Conservation (phyloP, 2,113 vertebrate species). For the Narcine bancroftii region DNA sequence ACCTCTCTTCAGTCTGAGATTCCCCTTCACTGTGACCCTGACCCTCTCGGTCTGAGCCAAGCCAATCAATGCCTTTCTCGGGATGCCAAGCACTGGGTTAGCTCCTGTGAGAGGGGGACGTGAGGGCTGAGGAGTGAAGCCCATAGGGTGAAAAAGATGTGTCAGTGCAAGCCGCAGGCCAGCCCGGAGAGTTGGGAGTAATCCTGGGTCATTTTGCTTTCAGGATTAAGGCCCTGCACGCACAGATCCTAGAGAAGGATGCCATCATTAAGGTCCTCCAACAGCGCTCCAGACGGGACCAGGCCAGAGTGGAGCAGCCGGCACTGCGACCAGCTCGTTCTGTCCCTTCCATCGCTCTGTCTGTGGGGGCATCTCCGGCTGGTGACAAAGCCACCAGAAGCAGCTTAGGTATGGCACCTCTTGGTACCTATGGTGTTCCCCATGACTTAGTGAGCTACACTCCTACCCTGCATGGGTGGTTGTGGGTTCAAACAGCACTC, state of each 20-base stretch:
- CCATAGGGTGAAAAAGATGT: too few species aligned
- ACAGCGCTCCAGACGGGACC: constrained; percentile 78
- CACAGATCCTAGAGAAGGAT: constrained; percentile 91
- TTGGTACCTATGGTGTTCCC: neutral
- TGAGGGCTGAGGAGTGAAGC: too few species aligned
- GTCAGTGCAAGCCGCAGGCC: neutral
- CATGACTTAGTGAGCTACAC: neutral
- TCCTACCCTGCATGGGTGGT: neutral
- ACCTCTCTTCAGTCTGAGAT: too few species aligned
- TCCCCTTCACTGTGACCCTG: too few species aligned
- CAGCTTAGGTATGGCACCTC: constrained; percentile 48
- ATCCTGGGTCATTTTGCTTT: neutral
- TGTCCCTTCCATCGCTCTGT: constrained; percentile 69
- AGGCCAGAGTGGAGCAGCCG: constrained; percentile 60
- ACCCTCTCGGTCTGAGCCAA: too few species aligned
- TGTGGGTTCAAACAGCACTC: neutral
- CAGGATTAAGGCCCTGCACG: constrained; percentile 82
- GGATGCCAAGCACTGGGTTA: neutral
- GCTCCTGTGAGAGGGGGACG: neutral
- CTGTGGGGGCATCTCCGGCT: constrained; percentile 11
- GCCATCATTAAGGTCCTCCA: constrained; percentile 90
- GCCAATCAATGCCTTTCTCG: neutral
- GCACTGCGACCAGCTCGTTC: constrained; percentile 76
- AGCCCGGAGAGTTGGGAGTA: neutral
- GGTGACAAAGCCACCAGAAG: constrained; percentile 42